Evolutionary conservation across 2,888 invertebrate genomes (phyloP).

Genomic region (Acheta domesticus): DNA sequence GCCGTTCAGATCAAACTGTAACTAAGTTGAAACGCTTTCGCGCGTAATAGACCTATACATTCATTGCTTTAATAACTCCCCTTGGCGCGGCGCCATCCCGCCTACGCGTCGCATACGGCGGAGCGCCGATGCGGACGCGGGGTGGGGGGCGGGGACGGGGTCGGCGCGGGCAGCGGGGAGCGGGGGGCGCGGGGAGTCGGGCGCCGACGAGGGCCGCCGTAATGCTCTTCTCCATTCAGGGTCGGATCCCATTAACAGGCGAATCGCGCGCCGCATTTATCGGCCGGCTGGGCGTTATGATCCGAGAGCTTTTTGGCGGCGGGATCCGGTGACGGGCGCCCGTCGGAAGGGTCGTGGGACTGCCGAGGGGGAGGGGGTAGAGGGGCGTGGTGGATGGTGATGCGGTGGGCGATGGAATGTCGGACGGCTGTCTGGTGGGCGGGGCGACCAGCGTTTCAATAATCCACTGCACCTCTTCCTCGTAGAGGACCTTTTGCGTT

Average conservation of each 20-base stretch:
- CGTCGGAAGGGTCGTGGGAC: not conserved
- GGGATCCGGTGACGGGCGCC: not conserved
- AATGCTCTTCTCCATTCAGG: slow-evolving; percentile 18
- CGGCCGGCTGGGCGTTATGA: slow-evolving; percentile 18
- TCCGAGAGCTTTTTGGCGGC: slow-evolving; percentile 1
- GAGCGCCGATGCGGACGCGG: not conserved
- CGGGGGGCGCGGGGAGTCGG: not conserved
- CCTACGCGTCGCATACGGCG: not conserved
- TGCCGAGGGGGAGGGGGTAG: not conserved
- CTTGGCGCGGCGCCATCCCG: not conserved
- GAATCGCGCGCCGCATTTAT: slow-evolving; percentile 18
- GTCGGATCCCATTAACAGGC: not conserved
- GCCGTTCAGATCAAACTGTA: not conserved
- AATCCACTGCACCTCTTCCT: too few species aligned
- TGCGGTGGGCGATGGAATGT: not conserved
- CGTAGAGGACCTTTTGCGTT: too few species aligned
- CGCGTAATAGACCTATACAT: not conserved
- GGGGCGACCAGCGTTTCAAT: too few species aligned
- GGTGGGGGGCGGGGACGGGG: not conserved
- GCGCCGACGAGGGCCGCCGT: not conserved
- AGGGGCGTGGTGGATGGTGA: not conserved
- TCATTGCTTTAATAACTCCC: slow-evolving; percentile 18
- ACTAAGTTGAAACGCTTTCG: not conserved
- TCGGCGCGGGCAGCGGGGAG: not conserved
- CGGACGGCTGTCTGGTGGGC: not conserved